Conservation (phyloP, 2,797 vertebrate genomes). For the Geotria australis region DNA sequence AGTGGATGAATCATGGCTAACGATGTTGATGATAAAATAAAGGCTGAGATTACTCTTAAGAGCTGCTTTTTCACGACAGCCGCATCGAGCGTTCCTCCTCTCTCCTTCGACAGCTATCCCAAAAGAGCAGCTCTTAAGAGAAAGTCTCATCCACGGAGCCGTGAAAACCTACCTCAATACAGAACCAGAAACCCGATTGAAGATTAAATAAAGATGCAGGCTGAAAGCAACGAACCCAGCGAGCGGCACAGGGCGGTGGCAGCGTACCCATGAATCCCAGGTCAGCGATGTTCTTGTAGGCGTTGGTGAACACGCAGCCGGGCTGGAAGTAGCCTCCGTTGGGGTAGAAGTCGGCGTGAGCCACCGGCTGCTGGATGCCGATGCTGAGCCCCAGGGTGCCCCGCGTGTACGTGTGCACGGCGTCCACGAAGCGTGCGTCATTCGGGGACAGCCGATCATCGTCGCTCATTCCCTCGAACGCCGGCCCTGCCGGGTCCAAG, state of each 20-base stretch:
- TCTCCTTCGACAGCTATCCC: too few relatives aligned
- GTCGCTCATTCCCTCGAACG: constrained; percentile 55
- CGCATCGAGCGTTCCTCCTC: too few relatives aligned
- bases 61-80: too few relatives aligned
- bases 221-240: too few relatives aligned
- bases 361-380: constrained; percentile 71
- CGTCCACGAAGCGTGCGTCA: constrained; percentile 70
- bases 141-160: too few relatives aligned
- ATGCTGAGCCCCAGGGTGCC: constrained; percentile 72
- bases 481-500: constrained; percentile 70
- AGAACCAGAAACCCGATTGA: too few relatives aligned
- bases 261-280: constrained; percentile 38
- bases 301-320: constrained; percentile 57
- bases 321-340: constrained; percentile 85
- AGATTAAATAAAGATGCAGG: too few relatives aligned
- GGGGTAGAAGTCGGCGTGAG: constrained; percentile 82
- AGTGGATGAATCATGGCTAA: too few relatives aligned
- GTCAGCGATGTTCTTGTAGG: constrained; percentile 37
- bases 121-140: too few relatives aligned
- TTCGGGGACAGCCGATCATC: constrained; percentile 44
- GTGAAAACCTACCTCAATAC: too few relatives aligned
- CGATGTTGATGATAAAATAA: too few relatives aligned
- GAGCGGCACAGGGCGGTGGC: background rate
- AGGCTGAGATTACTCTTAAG: too few relatives aligned
- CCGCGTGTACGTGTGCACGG: constrained; percentile 70